These are phyloP conservation scores for Girardinichthys multiradiatus DNA, from an alignment of 2,113 vertebrate genomes.

Conservation along the genomic window DNA sequence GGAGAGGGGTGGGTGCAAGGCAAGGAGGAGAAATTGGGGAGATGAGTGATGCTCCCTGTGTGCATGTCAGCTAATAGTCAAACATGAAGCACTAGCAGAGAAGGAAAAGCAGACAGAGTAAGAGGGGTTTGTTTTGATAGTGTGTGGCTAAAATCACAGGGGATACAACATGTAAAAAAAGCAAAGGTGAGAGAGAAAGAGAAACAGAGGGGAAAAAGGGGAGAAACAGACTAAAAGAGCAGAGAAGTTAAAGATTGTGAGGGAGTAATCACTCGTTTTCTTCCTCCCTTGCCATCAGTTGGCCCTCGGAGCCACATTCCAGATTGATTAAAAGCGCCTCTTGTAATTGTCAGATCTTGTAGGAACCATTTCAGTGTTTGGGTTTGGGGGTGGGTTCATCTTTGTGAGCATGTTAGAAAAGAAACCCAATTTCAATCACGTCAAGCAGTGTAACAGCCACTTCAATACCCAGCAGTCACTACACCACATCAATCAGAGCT, in stretches of 20 bases:
- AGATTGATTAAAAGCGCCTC: slow-evolving; percentile 79
- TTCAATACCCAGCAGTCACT: slow-evolving; percentile 60
- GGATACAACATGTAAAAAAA: slow-evolving; percentile 47
- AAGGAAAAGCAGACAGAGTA: slow-evolving; percentile 55
- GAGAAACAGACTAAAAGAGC: slow-evolving; percentile 23
- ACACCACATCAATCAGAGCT: slow-evolving; percentile 63
- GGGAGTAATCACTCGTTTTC: slow-evolving; percentile 65
- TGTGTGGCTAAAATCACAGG: slow-evolving; percentile 43
- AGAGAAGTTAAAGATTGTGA: slow-evolving; percentile 67
- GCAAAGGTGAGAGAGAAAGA: slow-evolving; percentile 41
- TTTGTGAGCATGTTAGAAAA: slow-evolving; percentile 36
- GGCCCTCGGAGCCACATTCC: slow-evolving; percentile 60
- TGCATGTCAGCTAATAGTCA: slow-evolving; percentile 91
- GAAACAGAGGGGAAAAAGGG: slow-evolving; percentile 9
- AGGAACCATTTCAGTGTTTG: slow-evolving; percentile 58
- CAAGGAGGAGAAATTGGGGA: slow-evolving; percentile 83
- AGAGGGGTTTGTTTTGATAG: slow-evolving; percentile 69
- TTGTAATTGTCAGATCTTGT: slow-evolving; percentile 78
- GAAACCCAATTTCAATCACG: slow-evolving; percentile 69
- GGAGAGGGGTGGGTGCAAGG: slow-evolving; percentile 63
- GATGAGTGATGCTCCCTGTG: slow-evolving; percentile 83
- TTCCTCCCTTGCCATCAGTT: slow-evolving; percentile 67
- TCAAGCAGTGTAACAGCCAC: slow-evolving; percentile 62
- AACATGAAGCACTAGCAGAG: slow-evolving; percentile 76
- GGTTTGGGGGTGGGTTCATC: slow-evolving; percentile 15